Evolutionary conservation across 2,888 invertebrate genomes (phyloP), one percentile per base, ranked within the genome.

Genomic region (Diarsia brunnea): DNA sequence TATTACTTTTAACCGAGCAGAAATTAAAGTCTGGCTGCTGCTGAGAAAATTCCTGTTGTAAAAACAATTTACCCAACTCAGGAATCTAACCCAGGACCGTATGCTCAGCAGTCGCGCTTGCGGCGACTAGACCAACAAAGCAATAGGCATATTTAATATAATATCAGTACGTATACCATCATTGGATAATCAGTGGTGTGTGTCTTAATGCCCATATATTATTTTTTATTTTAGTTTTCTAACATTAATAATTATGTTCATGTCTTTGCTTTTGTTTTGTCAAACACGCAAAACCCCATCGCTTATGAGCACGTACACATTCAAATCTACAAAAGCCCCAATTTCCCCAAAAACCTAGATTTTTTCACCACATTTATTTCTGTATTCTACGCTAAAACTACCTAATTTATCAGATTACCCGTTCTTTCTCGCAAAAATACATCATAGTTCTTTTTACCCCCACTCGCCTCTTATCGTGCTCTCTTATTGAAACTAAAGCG

Each of bases 401-500:
- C 73, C 74, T 84, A 87, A 86, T 86, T 84, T 87, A 88, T 89
- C 84, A 89, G 82, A 81, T 84, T 82, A 82, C 74, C 72, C 79
- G 67, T 71, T 55, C 68, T 83, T 84, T 85, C 70, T 77, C 71
- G 68, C 67, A 75, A 84, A 87, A 79, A 88, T 88, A 81, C 84
- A 86, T 88, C 84, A 87, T 88, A 88, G 90, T 85, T 88, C 82
- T 84, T 86, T 88, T 84, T 75, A 76, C 81, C 87, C 82, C 78
- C 53, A 73, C 84, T 75, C 70, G 63, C 64, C 74, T 72, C 93
- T 93, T 93, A 94, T 94, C 93, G 90, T 75, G 84, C 86, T 87
- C 87, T 89, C 89, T 92, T 94, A 94, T 94, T 94, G 94, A 94
- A 94, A 94, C 93, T 93, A 91, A 94, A 94, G 90, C 91, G 92